A percentile compares a stretch with the other conserved stretches of the same genome.
These are phyloP conservation scores for Nettapus auritus DNA, from an alignment of 2,113 vertebrate genomes.

Conservation along the genomic window DNA sequence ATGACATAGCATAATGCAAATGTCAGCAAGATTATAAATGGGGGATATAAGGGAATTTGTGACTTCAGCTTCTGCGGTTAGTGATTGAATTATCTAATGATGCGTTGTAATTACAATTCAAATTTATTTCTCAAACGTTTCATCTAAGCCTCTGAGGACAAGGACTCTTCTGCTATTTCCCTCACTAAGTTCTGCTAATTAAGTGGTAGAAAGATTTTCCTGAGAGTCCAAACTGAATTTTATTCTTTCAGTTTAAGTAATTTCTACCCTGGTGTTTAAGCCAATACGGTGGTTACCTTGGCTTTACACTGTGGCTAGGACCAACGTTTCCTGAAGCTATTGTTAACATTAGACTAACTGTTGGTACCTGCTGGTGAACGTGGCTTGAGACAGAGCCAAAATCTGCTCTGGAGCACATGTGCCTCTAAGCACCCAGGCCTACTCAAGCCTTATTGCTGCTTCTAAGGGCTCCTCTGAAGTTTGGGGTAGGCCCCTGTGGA, in stretches of 20 bases:
- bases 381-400: not conserved
- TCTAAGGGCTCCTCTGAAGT: fast-evolving
- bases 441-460: not conserved
- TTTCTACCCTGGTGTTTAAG: not conserved
- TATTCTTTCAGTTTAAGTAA: not conserved
- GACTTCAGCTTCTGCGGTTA: not conserved
- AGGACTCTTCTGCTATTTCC: not conserved
- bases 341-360: not conserved
- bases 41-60: not conserved
- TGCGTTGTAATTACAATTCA: not conserved
- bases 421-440: not conserved
- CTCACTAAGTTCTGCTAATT: not conserved
- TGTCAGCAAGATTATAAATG: not conserved
- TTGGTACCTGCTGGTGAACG: not conserved
- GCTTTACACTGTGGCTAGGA: not conserved
- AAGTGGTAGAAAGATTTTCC: not conserved
- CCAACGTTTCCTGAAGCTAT: not conserved
- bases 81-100: not conserved
- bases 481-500: not conserved
- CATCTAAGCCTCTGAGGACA: not conserved
- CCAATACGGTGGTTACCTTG: not conserved
- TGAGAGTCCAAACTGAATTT: not conserved
- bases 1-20: not conserved
- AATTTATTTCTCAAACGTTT: not conserved
- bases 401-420: not conserved